phyloP scores from a whole-genome alignment of 2,888 invertebrate genomes.

The Stenodema calcarata region DNA sequence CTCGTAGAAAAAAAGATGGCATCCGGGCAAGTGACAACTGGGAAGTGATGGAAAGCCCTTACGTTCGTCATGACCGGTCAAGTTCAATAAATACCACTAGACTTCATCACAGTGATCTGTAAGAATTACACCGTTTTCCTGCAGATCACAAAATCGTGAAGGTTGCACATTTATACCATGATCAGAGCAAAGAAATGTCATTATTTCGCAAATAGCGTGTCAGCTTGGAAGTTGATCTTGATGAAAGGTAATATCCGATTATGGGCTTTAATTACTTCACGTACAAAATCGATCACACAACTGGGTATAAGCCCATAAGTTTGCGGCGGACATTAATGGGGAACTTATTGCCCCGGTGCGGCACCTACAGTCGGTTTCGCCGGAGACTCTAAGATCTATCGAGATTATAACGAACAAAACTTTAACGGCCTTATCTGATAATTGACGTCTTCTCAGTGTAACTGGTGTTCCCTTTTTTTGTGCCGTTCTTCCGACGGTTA shows the following conservation, averaged over 20 bases:
- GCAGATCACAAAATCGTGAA: too few species aligned
- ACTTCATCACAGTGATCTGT: too few species aligned
- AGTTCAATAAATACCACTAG: too few species aligned
- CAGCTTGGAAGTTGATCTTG: too few species aligned
- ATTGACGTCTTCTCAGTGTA: not conserved
- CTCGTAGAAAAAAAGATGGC: too few species aligned
- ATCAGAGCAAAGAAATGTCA: too few species aligned
- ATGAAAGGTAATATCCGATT: not conserved
- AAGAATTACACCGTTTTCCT: too few species aligned
- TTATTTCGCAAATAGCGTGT: too few species aligned
- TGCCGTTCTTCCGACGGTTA: not conserved
- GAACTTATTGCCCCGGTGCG: not conserved
- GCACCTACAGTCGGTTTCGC: not conserved
- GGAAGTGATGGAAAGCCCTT: too few species aligned
- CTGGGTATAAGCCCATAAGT: not conserved
- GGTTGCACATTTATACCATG: too few species aligned
- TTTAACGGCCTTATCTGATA: not conserved
- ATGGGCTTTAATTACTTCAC: not conserved
- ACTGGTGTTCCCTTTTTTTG: not conserved
- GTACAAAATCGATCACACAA: not conserved
- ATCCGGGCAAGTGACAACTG: too few species aligned
- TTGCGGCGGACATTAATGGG: not conserved
- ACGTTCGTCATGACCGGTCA: too few species aligned
- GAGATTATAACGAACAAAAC: not conserved
- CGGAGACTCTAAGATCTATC: not conserved